These are phyloP conservation scores for Wasmannia auropunctata DNA, from an alignment of 1,140 invertebrate species.

Conservation along the genomic window DNA sequence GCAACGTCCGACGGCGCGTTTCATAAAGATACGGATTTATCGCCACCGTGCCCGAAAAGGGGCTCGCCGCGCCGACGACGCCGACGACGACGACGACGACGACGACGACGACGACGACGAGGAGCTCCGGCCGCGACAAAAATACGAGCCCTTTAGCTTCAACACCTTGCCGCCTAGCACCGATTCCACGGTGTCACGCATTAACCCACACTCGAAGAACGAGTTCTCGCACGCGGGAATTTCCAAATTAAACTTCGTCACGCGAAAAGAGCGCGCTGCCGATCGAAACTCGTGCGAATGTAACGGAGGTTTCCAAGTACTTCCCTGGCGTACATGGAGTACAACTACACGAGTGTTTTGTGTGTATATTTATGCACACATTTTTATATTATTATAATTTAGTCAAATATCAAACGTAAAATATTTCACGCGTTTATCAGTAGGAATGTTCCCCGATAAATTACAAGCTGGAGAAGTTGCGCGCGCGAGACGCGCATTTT, in stretches of 20 bases:
- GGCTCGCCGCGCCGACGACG: conserved; percentile 52
- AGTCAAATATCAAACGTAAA: neutral
- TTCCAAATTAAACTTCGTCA: conserved; percentile 74
- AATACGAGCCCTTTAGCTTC: conserved; percentile 76
- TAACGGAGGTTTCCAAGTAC: neutral
- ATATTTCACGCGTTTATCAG: neutral
- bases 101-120: conserved; percentile 14
- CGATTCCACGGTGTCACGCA: conserved; percentile 63
- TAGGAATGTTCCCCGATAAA: neutral
- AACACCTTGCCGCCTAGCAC: conserved; percentile 73
- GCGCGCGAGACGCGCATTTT: neutral
- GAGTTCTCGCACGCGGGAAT: conserved; percentile 43
- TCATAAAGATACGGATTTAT: conserved; percentile 80
- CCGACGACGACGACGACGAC: conserved; percentile 38
- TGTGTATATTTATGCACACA: neutral
- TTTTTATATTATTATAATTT: conserved; percentile 9
- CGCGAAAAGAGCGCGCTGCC: conserved; percentile 57
- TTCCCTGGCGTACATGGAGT: neutral
- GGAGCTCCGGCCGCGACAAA: conserved; percentile 65
- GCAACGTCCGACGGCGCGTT: conserved; percentile 68
- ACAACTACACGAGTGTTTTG: neutral
- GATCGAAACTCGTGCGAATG: neutral
- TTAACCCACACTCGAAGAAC: conserved; percentile 49
- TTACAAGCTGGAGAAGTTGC: conserved; percentile 12
- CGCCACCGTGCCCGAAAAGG: conserved; percentile 64